Conservation (phyloP, 1,140 invertebrate species). For the Cydia amplana region DNA sequence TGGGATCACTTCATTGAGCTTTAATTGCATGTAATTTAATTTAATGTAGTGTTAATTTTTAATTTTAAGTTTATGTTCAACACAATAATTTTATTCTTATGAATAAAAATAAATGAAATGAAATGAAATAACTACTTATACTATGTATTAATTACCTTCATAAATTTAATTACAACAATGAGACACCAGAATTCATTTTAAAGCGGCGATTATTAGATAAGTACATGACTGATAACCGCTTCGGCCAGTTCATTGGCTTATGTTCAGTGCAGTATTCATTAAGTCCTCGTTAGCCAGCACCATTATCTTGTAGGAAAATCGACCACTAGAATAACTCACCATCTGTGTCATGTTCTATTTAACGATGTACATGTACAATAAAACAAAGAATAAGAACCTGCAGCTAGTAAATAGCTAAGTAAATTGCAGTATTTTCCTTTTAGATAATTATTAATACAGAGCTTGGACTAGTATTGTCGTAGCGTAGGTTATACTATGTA, state of each 20-base stretch:
- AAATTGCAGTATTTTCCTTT: not conserved
- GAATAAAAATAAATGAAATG: too few relatives aligned
- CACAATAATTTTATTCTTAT: too few relatives aligned
- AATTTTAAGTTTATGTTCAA: too few relatives aligned
- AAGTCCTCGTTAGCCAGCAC: not conserved
- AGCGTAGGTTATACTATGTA: not conserved
- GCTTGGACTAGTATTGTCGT: not conserved
- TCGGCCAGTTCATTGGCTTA: not conserved
- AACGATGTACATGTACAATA: not conserved
- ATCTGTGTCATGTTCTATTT: conserved; percentile 2
- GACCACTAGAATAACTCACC: conserved; percentile 1
- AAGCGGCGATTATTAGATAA: not conserved
- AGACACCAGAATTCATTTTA: not conserved
- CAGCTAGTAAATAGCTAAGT: not conserved
- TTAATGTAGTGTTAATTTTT: too few relatives aligned
- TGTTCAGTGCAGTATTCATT: not conserved
- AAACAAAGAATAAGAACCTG: not conserved
- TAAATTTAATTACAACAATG: too few relatives aligned
- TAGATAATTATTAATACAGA: not conserved
- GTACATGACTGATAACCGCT: not conserved
- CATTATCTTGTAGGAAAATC: not conserved
- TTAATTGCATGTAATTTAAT: too few relatives aligned
- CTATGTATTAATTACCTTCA: too few relatives aligned
- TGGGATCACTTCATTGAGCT: too few relatives aligned
- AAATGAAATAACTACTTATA: too few relatives aligned